Conservation (phyloP, 1,140 invertebrate genomes). For the Trachymyrmex cornetzi region DNA sequence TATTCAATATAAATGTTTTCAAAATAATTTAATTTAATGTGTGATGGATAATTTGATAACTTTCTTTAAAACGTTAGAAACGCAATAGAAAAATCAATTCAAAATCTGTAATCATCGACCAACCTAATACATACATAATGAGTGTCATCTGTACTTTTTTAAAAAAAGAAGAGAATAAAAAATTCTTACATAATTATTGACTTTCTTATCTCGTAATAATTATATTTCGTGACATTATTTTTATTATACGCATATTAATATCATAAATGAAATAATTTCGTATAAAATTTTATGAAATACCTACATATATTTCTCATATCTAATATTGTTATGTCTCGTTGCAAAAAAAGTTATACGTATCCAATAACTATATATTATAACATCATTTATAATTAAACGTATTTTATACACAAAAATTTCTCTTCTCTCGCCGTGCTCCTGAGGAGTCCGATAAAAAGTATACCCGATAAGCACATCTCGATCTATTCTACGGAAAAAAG, state of each 20-base stretch:
- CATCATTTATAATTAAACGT: background rate
- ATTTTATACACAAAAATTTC: background rate
- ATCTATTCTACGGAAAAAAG: conserved; percentile 3
- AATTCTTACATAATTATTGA: conserved; percentile 6
- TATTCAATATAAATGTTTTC: background rate
- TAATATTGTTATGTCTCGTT: background rate
- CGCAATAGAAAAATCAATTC: background rate
- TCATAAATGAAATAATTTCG: background rate
- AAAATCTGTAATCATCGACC: background rate
- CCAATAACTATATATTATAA: background rate
- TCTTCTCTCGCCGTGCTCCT: background rate
- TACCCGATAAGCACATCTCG: background rate
- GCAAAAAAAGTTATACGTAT: background rate
- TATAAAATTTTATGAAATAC: background rate
- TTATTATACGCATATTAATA: background rate
- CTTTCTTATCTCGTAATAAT: background rate
- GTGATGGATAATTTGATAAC: background rate
- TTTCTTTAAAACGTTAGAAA: background rate
- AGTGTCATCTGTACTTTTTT: no score
- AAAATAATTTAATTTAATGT: background rate
- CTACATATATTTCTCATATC: background rate
- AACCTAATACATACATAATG: background rate
- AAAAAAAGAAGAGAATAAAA: background rate
- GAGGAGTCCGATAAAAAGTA: background rate
- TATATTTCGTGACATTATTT: background rate